Conservation (phyloP, 1,140 invertebrate species). For the Drosophila biarmipes region DNA sequence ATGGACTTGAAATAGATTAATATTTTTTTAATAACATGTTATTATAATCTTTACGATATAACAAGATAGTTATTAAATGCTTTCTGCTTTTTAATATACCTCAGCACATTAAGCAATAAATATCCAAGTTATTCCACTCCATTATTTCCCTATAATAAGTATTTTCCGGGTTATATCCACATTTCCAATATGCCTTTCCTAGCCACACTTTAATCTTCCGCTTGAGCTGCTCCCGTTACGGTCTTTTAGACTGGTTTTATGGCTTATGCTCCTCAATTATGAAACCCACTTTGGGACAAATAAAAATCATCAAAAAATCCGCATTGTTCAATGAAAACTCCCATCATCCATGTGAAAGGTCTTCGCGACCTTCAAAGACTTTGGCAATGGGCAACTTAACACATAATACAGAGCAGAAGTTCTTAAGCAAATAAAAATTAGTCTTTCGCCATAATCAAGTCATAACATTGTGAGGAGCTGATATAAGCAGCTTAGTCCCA, state of each 20-base stretch:
- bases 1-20: too few species aligned
- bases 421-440: slow-evolving; percentile 74
- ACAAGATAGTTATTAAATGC: neutral
- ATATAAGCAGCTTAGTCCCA: slow-evolving; percentile 47
- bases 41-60: neutral
- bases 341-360: slow-evolving; percentile 65
- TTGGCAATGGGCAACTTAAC: slow-evolving; percentile 65
- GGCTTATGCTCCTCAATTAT: slow-evolving; percentile 36
- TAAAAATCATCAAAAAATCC: slow-evolving; percentile 29
- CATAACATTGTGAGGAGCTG: slow-evolving; percentile 73
- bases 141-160: neutral
- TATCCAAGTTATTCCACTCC: neutral
- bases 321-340: slow-evolving; percentile 52
- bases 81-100: neutral
- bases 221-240: slow-evolving; percentile 46
- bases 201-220: slow-evolving; percentile 26
- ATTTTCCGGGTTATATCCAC: neutral
- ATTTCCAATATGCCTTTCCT: neutral
- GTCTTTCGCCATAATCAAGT: slow-evolving; percentile 81
- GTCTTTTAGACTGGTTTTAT: slow-evolving; percentile 21
- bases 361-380: slow-evolving; percentile 60
- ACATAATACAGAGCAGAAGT: slow-evolving; percentile 77
- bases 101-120: neutral
- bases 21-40: too few species aligned
- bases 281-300: slow-evolving; percentile 25